Conservation (phyloP, 2,797 vertebrate genomes). For the Varecia variegata region DNA sequence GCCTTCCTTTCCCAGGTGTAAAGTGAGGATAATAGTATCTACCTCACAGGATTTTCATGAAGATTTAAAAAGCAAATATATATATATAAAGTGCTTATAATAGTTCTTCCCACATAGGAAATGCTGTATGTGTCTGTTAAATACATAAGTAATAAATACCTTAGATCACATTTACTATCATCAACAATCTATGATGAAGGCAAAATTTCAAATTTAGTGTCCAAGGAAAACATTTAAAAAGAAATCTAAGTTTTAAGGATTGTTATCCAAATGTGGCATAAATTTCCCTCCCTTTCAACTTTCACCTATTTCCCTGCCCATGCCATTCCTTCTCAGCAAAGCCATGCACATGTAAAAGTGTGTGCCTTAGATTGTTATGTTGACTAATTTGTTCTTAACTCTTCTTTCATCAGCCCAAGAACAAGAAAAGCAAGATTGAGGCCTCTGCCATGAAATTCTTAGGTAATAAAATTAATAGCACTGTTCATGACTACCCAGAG, state of each 20-base stretch:
- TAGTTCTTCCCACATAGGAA: not conserved
- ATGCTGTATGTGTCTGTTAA: not conserved
- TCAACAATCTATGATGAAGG: not conserved
- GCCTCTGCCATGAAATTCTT: slow-evolving; percentile 47
- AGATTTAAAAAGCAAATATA: not conserved
- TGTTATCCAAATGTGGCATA: not conserved
- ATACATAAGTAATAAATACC: not conserved
- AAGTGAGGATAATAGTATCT: not conserved
- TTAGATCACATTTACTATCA: not conserved
- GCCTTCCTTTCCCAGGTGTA: not conserved
- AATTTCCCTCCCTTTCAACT: not conserved
- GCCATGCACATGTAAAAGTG: not conserved
- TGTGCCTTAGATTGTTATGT: not conserved
- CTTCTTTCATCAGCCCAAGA: slow-evolving; percentile 24
- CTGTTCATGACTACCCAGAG: not conserved
- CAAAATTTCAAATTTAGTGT: not conserved
- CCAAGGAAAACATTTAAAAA: not conserved
- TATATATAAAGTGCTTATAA: not conserved
- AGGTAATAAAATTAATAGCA: slow-evolving; percentile 59
- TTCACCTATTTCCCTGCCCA: not conserved
- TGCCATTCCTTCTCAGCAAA: not conserved
- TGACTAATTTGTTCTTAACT: slow-evolving; percentile 8
- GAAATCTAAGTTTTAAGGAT: not conserved
- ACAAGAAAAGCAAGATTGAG: slow-evolving; percentile 67
- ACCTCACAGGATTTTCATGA: not conserved